Conservation (phyloP, 2,888 invertebrate species). For the Drosophila anomalata region DNA sequence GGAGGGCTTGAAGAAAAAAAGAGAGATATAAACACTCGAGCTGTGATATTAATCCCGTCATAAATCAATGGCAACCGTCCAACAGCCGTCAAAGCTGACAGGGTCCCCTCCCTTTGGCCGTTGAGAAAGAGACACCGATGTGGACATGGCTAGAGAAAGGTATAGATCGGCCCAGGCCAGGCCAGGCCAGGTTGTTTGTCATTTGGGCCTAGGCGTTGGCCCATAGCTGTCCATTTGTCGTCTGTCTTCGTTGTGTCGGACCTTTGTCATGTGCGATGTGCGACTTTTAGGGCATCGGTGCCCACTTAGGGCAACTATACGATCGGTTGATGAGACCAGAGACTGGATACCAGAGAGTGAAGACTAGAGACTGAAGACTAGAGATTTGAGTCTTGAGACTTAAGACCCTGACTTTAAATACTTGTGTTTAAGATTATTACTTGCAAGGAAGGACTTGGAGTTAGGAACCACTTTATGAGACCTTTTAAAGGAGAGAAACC, state of each 20-base stretch:
- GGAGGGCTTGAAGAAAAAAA: slow-evolving; percentile 15
- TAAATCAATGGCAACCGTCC: slow-evolving; percentile 65
- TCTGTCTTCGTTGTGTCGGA: slow-evolving; percentile 38
- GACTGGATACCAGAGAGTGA: neutral
- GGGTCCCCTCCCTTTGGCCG: slow-evolving; percentile 5
- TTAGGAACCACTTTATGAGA: too few species aligned
- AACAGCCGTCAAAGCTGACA: slow-evolving; percentile 44
- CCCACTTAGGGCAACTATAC: slow-evolving; percentile 39
- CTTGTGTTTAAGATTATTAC: too few species aligned
- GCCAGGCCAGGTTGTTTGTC: slow-evolving; percentile 6
- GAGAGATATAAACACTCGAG: slow-evolving; percentile 29
- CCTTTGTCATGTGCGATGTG: slow-evolving; percentile 50
- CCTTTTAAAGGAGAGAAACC: too few species aligned
- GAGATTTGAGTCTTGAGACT: neutral
- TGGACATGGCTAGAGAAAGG: neutral
- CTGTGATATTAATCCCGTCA: slow-evolving; percentile 68
- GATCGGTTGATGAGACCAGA: slow-evolving; percentile 25
- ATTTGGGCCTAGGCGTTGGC: slow-evolving; percentile 38
- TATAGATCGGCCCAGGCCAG: neutral
- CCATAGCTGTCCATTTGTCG: slow-evolving; percentile 48
- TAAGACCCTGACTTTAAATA: neutral
- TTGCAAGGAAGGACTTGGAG: too few species aligned
- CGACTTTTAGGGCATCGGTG: slow-evolving; percentile 45
- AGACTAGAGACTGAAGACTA: neutral
- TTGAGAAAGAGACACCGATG: slow-evolving; percentile 13